Conservation (phyloP, 2,113 vertebrate genomes). For the Cephalopholis sonnerati region DNA sequence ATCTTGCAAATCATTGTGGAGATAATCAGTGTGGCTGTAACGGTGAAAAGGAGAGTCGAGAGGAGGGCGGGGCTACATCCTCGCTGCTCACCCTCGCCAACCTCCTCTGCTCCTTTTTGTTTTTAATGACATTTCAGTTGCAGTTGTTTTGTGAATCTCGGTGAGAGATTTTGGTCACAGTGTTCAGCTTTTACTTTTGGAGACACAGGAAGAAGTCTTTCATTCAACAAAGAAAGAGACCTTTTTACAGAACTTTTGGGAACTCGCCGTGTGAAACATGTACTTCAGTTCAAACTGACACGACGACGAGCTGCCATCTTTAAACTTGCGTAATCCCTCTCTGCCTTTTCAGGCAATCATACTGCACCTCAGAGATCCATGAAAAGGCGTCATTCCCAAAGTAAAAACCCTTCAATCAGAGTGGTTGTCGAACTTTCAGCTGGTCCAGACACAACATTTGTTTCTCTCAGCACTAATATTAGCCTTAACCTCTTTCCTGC, state of each 20-base stretch:
- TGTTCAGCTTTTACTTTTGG: constrained; percentile 70
- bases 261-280: constrained; percentile 67
- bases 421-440: constrained; percentile 75
- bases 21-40: constrained; percentile 85
- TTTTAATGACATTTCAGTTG: constrained; percentile 71
- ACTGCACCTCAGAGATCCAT: constrained; percentile 81
- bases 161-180: constrained; percentile 72
- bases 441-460: constrained; percentile 72
- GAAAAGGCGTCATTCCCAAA: constrained; percentile 83
- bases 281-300: constrained; percentile 78
- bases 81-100: constrained; percentile 77
- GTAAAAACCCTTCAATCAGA: constrained; percentile 77
- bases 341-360: constrained; percentile 78
- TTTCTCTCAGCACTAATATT: constrained; percentile 85
- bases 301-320: constrained; percentile 82
- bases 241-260: constrained; percentile 64
- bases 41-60: constrained; percentile 61
- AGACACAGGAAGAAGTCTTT: constrained; percentile 69
- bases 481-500: constrained; percentile 86
- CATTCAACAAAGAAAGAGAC: constrained; percentile 60
- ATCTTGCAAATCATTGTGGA: constrained; percentile 85
- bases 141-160: constrained; percentile 67
- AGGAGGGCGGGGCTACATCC: constrained; percentile 76
- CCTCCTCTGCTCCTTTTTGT: constrained; percentile 67
- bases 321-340: constrained; percentile 73